Conservation (phyloP, 2,888 invertebrate species). For the Drosophila subquinaria region DNA sequence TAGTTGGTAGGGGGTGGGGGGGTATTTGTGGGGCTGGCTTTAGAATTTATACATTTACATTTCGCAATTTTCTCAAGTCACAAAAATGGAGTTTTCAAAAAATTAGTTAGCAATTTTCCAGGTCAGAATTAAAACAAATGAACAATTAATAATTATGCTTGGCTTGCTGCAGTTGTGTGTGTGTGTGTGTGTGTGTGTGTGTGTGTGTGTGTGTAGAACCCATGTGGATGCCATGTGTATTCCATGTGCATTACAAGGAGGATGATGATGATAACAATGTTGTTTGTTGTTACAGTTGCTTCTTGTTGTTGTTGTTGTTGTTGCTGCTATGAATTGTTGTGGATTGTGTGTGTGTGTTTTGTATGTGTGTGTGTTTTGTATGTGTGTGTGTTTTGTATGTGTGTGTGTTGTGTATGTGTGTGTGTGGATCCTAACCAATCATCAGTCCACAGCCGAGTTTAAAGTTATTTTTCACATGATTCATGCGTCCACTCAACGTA, state of each 20-base stretch:
- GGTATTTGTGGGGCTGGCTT: slow-evolving; percentile 10
- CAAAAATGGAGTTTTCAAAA: neutral
- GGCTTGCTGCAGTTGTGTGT: slow-evolving; percentile 46
- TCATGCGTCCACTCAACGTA: slow-evolving; percentile 95
- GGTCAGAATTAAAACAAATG: slow-evolving; percentile 47
- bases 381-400: slow-evolving; percentile 21
- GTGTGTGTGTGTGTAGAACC: neutral
- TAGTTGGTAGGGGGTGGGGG: neutral
- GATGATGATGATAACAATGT: neutral
- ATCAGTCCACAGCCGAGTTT: slow-evolving; percentile 97
- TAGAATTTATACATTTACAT: slow-evolving; percentile 45
- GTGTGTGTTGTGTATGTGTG: neutral
- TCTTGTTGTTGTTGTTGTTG: neutral
- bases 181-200: slow-evolving; percentile 5
- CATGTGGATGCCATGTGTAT: slow-evolving; percentile 1
- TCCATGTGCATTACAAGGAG: neutral
- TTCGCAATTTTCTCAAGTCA: slow-evolving; percentile 17
- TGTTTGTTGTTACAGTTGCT: neutral
- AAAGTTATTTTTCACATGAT: slow-evolving; percentile 96
- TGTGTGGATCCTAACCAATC: slow-evolving; percentile 90
- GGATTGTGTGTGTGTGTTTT: slow-evolving; percentile 16
- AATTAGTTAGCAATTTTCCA: slow-evolving; percentile 1
- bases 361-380: slow-evolving; percentile 4
- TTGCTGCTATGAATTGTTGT: slow-evolving; percentile 8
- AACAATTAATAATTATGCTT: slow-evolving; percentile 36